A percentile compares a stretch with the other conserved stretches of the same genome.
Evolutionary conservation across 2,113 vertebrate genomes (phyloP).

Genomic region (Stigmatopora nigra): DNA sequence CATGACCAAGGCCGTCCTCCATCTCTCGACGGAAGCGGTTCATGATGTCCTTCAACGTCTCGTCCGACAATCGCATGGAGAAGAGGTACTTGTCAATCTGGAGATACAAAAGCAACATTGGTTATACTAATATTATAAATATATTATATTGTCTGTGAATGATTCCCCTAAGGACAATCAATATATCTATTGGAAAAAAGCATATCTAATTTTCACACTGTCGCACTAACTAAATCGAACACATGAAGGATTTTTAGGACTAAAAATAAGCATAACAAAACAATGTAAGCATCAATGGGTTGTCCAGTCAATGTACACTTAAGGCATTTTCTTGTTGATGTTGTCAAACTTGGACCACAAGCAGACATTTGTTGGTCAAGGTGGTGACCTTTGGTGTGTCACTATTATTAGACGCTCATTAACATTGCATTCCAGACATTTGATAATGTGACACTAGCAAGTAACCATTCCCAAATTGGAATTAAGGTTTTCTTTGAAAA

Average conservation of each 20-base stretch:
- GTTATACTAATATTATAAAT: not conserved
- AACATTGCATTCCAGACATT: not conserved
- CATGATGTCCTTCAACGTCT: constrained; percentile 87
- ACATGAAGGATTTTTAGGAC: not conserved
- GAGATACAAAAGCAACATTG: not conserved
- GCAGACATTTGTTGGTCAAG: constrained; percentile 12
- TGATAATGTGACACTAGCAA: not conserved
- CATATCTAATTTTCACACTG: not conserved
- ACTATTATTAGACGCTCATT: constrained; percentile 7
- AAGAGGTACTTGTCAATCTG: constrained; percentile 98
- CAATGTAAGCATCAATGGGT: not conserved
- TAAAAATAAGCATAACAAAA: not conserved
- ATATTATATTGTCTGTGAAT: not conserved
- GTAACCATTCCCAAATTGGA: not conserved
- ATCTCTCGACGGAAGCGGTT: constrained; percentile 84
- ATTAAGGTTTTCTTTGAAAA: not conserved
- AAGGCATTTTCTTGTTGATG: constrained; percentile 1
- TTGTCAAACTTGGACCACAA: constrained; percentile 20
- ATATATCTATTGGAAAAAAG: constrained; percentile 5
- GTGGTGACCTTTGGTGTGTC: not conserved
- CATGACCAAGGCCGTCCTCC: constrained; percentile 81
- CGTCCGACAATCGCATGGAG: constrained; percentile 90
- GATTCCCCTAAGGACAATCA: not conserved
- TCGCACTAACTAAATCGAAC: not conserved
- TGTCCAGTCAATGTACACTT: not conserved